A percentile compares a stretch with the other conserved stretches of the same genome.
phyloP scores from a whole-genome alignment of 1,140 invertebrate species.

The Papilio xuthus region DNA sequence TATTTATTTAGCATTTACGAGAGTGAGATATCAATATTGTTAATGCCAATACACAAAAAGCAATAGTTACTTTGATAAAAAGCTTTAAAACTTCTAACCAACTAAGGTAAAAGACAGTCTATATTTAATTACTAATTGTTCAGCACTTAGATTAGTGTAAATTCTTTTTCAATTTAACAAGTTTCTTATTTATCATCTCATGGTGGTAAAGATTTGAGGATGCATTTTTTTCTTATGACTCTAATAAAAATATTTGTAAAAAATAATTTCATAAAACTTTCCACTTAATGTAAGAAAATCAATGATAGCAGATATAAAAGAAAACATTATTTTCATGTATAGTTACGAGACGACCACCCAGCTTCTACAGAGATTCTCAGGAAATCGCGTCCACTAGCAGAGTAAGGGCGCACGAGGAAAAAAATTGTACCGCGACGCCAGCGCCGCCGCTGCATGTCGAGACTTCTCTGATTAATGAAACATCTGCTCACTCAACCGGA shows the following conservation, averaged over 20 bases:
- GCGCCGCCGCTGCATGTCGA: slow-evolving; percentile 76
- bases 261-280: slow-evolving; percentile 4
- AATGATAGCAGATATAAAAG: slow-evolving; percentile 6
- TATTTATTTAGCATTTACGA: background rate
- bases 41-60: background rate
- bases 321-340: slow-evolving; percentile 47
- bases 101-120: no score
- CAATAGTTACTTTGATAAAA: background rate
- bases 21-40: background rate
- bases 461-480: slow-evolving; percentile 80
- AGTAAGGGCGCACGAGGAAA: slow-evolving; percentile 78
- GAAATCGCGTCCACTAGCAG: slow-evolving; percentile 79
- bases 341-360: slow-evolving; percentile 74
- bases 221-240: no score
- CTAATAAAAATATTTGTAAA: background rate
- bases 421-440: slow-evolving; percentile 76
- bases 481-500: slow-evolving; percentile 68
- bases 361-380: slow-evolving; percentile 68
- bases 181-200: no score
- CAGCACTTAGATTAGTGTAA: no score
- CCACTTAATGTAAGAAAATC: background rate
- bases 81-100: background rate
- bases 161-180: no score
- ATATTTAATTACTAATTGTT: no score
- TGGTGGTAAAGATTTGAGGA: no score